These are phyloP conservation scores for Catonia carolina DNA, from an alignment of 2,888 invertebrate species.

Conservation along the genomic window DNA sequence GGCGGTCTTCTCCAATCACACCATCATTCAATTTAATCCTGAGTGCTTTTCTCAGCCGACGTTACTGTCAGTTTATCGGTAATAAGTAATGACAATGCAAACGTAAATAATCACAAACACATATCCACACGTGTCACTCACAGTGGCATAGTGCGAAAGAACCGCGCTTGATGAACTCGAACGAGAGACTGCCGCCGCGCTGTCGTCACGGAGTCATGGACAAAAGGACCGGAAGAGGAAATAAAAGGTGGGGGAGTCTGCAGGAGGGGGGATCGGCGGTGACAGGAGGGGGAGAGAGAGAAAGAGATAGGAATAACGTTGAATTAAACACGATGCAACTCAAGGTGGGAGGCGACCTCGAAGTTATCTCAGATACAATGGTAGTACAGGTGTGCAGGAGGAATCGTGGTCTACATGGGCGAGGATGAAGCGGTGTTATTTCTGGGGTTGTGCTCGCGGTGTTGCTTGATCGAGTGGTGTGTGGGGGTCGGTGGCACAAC, in stretches of 20 bases:
- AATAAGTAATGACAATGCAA: constrained; percentile 1
- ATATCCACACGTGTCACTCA: not conserved
- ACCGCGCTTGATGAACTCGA: constrained; percentile 8
- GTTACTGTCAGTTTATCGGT: constrained; percentile 16
- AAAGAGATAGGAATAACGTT: constrained; percentile 1
- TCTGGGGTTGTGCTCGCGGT: constrained; percentile 15
- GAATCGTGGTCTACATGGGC: too few relatives aligned
- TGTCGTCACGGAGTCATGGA: constrained; percentile 23
- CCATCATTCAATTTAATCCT: not conserved
- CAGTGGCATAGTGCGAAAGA: not conserved
- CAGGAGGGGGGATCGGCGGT: constrained; percentile 12
- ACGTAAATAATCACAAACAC: not conserved
- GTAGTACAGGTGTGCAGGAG: constrained; percentile 2
- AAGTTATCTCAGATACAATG: not conserved
- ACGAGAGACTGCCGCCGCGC: constrained; percentile 17
- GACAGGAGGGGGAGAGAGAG: constrained; percentile 7
- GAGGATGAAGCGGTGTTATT: too few relatives aligned
- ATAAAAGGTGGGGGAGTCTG: constrained; percentile 12
- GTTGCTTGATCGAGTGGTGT: constrained; percentile 18
- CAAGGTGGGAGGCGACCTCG: constrained; percentile 7
- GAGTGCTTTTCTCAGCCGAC: not conserved
- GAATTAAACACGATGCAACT: constrained; percentile 13
- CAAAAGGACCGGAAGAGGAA: constrained; percentile 25
- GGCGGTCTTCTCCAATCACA: not conserved
- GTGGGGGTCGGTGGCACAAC: constrained; percentile 22